Percentiles rank a stretch among this genome's conserved stretches.
Conservation (phyloP, 2,888 invertebrate genomes). For the Clunio marinus region DNA sequence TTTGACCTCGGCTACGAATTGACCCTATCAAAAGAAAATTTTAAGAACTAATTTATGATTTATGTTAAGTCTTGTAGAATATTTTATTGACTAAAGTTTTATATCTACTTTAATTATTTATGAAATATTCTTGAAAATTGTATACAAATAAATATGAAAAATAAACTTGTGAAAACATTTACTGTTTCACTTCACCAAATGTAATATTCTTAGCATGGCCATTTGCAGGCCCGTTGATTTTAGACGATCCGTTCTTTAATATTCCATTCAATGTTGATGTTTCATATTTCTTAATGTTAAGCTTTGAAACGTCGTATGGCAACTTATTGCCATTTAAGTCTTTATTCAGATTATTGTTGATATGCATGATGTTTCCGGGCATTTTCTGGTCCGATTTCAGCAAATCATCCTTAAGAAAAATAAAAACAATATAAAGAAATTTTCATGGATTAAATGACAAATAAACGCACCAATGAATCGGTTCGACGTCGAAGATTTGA, state of each 20-base stretch:
- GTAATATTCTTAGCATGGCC: slow-evolving; percentile 8
- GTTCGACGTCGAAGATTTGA: slow-evolving; percentile 71
- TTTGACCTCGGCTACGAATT: too few species aligned
- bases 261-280: slow-evolving; percentile 28
- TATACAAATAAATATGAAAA: too few species aligned
- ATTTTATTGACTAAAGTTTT: too few species aligned
- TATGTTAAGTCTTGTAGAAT: too few species aligned
- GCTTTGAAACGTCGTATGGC: neutral
- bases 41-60: too few species aligned
- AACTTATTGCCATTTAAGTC: neutral
- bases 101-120: neutral
- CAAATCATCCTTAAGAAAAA: slow-evolving; percentile 14
- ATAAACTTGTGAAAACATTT: neutral
- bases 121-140: too few species aligned
- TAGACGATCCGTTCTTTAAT: slow-evolving; percentile 25
- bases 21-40: too few species aligned
- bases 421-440: neutral
- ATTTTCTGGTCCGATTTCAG: slow-evolving; percentile 2
- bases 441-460: neutral
- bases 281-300: neutral
- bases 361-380: neutral
- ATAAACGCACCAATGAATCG: slow-evolving; percentile 59
- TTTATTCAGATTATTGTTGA: neutral
- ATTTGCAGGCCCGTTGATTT: neutral
- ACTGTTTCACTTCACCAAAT: neutral